phyloP scores from a whole-genome alignment of 2,888 invertebrate species.

The Idaea aversata region DNA sequence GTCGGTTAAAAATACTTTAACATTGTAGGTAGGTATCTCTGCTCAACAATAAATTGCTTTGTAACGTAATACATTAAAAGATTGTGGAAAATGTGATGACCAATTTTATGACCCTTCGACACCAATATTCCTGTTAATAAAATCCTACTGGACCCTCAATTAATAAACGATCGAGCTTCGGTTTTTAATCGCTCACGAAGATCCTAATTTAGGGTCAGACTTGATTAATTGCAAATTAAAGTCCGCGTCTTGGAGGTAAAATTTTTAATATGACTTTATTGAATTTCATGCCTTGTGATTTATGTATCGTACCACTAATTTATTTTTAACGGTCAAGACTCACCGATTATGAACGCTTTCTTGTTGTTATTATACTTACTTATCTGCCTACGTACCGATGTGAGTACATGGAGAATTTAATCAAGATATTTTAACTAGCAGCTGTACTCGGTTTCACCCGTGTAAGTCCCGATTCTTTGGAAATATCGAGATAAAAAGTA shows the following conservation, averaged over 20 bases:
- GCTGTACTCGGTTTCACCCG: too few species aligned
- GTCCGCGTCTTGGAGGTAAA: slow-evolving; percentile 66
- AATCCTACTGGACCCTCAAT: slow-evolving; percentile 12
- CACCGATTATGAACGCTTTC: slow-evolving; percentile 44
- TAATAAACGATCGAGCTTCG: slow-evolving; percentile 32
- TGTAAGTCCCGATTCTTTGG: too few species aligned
- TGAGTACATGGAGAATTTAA: background rate
- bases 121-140: background rate
- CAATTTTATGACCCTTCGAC: background rate
- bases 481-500: too few species aligned
- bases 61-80: too few species aligned
- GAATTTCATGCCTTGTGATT: slow-evolving; percentile 75
- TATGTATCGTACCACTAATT: slow-evolving; percentile 67
- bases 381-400: background rate
- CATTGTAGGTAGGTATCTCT: too few species aligned
- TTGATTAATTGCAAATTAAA: slow-evolving; percentile 80
- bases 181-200: slow-evolving; percentile 60
- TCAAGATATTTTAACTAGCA: background rate
- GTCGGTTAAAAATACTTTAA: too few species aligned
- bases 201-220: slow-evolving; percentile 67
- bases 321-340: slow-evolving; percentile 52
- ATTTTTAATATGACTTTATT: slow-evolving; percentile 75
- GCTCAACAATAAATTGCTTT: too few species aligned
- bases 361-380: slow-evolving; percentile 8
- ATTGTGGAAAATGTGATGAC: background rate